Evolutionary conservation across 2,888 invertebrate genomes (phyloP), one percentile per base, ranked within the genome.

Genomic region (Steinernema scapterisci): DNA sequence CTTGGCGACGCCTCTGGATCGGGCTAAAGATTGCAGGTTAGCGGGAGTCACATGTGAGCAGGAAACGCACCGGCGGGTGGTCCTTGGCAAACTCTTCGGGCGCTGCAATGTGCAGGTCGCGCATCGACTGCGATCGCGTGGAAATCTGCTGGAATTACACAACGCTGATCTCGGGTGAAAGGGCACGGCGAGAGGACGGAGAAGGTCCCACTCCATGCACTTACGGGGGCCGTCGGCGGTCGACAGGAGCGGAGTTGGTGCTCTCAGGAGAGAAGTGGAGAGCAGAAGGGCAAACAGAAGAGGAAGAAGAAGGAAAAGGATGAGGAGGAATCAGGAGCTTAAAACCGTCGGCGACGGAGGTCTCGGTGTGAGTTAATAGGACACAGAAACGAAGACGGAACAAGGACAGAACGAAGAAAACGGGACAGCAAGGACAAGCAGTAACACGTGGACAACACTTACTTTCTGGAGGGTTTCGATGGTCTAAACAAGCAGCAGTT

Each of bases 391-490:
- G 52, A 44, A 76, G 72, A 6, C 5, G 38, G 38, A 38, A 3
- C 3, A 38, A 76, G 75, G 16, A 71, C 71, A 19, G 19, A 25
- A 71, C 72, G 52, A 71, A 44, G 74, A 63, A 73, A 72, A 75
- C 52, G 74, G 48, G 77, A 71, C 76, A 74, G 72, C 19, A 77
- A 56, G 70, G 44, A 72, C 70, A 75, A 70, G 73, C 73, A 51
- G 56, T 56, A 27, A 74, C 45, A 25, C 31, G 72, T n/a, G 73
- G 72, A 74, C 54, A 27, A n/a, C 52, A 85, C 85, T 79, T 76
- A 87, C 86, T 78, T 82, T 82, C 72, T 83, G 79, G 75, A 86
- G 78, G 21, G 84, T 84, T 54, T 84, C 86, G 72, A 87, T 81
- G 73, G 75, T 81, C 84, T 85, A 77, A 78, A 81, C 77, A 48